Conservation (phyloP, 1,140 invertebrate genomes). For the Drosophila nebulosa region DNA sequence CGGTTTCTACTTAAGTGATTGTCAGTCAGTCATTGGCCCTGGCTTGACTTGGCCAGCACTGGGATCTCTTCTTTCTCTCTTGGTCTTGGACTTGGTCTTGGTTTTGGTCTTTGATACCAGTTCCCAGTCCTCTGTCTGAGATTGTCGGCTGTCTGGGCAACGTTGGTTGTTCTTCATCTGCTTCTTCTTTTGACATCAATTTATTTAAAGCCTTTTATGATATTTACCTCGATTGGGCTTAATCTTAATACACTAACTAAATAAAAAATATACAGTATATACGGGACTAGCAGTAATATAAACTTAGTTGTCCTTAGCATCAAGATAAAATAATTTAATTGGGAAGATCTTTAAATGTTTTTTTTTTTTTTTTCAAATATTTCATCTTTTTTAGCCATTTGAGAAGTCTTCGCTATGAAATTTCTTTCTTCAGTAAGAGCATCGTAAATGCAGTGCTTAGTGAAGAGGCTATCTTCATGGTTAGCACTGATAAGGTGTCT, state of each 20-base stretch:
- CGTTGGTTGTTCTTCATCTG: slow-evolving; percentile 5
- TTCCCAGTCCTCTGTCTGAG: slow-evolving; percentile 30
- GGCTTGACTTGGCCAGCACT: not conserved
- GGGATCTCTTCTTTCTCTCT: not conserved
- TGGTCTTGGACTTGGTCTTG: slow-evolving; percentile 2
- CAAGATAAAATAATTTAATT: too few species aligned
- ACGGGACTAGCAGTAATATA: not conserved
- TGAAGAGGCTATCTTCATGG: not conserved
- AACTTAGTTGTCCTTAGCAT: too few species aligned
- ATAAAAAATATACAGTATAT: not conserved
- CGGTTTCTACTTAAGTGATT: slow-evolving; percentile 79
- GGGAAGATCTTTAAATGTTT: too few species aligned
- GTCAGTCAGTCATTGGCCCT: slow-evolving; percentile 72
- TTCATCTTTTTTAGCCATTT: too few species aligned
- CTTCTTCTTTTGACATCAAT: slow-evolving; percentile 43
- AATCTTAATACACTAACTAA: slow-evolving; percentile 3
- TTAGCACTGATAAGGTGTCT: not conserved
- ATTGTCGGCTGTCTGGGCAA: slow-evolving; percentile 22
- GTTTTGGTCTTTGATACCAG: slow-evolving; percentile 3
- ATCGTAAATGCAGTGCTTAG: not conserved
- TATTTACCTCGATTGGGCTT: slow-evolving; percentile 26
- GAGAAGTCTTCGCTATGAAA: too few species aligned
- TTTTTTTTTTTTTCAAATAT: too few species aligned
- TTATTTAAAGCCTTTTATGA: slow-evolving; percentile 57
- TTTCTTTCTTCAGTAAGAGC: not conserved